Evolutionary conservation across 2,888 invertebrate species (phyloP).

Genomic region (Sussaba pulchella): DNA sequence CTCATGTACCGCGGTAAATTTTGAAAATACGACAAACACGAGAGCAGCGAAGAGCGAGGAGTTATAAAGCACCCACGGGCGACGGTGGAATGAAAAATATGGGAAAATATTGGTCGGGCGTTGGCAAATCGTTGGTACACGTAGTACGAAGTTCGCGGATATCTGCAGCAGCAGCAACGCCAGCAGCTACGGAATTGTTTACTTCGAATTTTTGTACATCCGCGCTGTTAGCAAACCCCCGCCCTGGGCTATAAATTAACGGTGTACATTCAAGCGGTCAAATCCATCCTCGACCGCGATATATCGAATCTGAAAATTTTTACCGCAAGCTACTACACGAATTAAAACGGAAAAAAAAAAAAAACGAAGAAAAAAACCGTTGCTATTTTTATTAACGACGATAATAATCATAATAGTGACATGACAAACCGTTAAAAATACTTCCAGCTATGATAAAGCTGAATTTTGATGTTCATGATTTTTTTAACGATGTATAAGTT

Average conservation of each 20-base stretch:
- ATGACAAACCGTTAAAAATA: not conserved
- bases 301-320: slow-evolving; percentile 17
- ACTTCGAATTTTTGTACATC: slow-evolving; percentile 41
- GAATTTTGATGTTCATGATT: no score
- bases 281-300: slow-evolving; percentile 33
- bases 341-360: no score
- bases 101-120: slow-evolving; percentile 17
- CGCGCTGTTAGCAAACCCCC: slow-evolving; percentile 18
- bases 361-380: no score
- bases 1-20: slow-evolving; percentile 40
- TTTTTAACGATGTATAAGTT: no score
- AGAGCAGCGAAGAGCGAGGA: not conserved
- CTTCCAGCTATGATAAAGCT: not conserved
- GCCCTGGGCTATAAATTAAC: slow-evolving; percentile 51
- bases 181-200: slow-evolving; percentile 51
- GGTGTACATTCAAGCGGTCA: slow-evolving; percentile 56
- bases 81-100: slow-evolving; percentile 18
- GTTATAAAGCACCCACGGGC: not conserved
- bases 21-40: slow-evolving; percentile 44
- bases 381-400: not conserved
- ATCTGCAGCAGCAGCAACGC: slow-evolving; percentile 22
- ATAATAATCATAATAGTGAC: not conserved
- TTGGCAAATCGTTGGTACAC: not conserved
- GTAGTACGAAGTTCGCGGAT: slow-evolving; percentile 52
- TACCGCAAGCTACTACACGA: not conserved